Evolutionary conservation across 2,797 vertebrate genomes (phyloP).

Genomic region (Corythornis leucogaster): DNA sequence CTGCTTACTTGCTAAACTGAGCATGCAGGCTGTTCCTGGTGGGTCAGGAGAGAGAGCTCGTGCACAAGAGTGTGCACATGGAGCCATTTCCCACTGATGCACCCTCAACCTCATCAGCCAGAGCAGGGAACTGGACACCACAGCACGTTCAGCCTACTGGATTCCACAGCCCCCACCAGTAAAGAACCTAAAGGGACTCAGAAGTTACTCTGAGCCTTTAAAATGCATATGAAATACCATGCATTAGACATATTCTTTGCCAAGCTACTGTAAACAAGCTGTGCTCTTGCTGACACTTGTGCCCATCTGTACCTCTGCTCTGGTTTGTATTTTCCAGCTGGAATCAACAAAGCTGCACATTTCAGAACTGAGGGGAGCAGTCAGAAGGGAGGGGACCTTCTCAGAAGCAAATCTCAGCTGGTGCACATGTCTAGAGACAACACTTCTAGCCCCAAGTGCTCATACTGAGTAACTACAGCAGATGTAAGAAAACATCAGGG

Average conservation of each 20-base stretch:
- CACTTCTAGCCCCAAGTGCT: neutral
- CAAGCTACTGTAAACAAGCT: neutral
- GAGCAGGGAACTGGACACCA: neutral
- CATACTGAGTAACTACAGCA: neutral
- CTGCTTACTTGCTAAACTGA: neutral
- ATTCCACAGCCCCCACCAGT: neutral
- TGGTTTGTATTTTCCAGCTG: neutral
- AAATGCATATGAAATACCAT: neutral
- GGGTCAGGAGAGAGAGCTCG: neutral
- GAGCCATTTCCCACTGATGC: neutral
- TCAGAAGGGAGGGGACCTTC: neutral
- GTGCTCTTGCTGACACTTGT: neutral
- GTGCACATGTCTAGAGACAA: neutral
- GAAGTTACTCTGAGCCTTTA: neutral
- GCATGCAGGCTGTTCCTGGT: neutral
- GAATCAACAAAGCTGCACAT: conserved; percentile 2
- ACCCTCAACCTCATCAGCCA: neutral
- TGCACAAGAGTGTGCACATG: neutral
- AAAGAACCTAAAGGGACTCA: neutral
- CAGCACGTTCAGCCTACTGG: neutral
- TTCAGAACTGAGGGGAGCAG: neutral
- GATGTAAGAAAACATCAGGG: neutral
- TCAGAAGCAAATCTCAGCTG: neutral
- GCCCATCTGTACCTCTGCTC: neutral
- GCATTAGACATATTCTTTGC: neutral